Evolutionary conservation across 2,113 vertebrate species (phyloP).

Genomic region (Pandion haliaetus): DNA sequence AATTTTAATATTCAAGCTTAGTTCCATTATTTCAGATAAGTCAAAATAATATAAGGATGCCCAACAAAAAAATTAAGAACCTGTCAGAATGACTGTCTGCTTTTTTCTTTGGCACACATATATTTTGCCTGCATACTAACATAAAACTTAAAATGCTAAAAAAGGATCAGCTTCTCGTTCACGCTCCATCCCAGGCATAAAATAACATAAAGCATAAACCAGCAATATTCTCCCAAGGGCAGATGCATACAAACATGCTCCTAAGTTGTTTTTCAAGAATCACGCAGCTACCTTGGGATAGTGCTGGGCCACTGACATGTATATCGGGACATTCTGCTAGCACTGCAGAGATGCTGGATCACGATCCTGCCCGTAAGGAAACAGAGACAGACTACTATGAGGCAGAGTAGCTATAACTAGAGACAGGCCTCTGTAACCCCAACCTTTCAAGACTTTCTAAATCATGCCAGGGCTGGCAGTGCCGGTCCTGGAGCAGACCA

Average conservation of each 20-base stretch:
- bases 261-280: not conserved
- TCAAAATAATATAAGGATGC: not conserved
- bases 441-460: conserved; percentile 34
- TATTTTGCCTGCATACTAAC: not conserved
- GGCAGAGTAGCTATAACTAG: not conserved
- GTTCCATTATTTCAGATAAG: not conserved
- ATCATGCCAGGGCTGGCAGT: not conserved
- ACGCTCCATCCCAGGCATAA: not conserved
- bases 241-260: not conserved
- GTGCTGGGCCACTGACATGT: not conserved
- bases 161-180: not conserved
- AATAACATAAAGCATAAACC: not conserved
- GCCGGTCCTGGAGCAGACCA: rapidly evolving
- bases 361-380: not conserved
- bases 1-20: not conserved
- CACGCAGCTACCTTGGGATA: too few species aligned
- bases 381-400: not conserved
- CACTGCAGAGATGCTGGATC: not conserved
- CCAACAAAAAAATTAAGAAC: not conserved
- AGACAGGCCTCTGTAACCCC: not conserved
- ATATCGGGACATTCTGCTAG: not conserved
- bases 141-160: not conserved
- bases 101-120: not conserved
- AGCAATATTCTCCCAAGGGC: not conserved
- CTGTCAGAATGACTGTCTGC: not conserved